Base-by-base conservation (phyloP, 2,888 invertebrate genomes). In the Timema cristinae region DNA sequence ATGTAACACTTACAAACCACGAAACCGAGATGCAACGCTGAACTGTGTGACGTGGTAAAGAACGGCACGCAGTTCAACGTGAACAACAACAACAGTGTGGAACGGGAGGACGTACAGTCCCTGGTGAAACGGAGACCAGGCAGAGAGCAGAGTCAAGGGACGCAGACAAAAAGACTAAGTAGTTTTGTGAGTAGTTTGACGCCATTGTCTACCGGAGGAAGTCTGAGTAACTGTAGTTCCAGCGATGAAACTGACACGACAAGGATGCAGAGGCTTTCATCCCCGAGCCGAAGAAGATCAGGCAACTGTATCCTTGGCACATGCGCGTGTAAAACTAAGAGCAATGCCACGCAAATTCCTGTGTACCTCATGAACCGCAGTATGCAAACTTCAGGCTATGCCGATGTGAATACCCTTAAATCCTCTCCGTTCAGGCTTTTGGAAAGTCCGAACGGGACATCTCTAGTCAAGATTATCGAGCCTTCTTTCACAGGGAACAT, bases 301-400 rank as follows among this genome's bases (percentile, higher is more conserved):
- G 72, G 67, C 51, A 51, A 15, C 61, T 67, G 70, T 49, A 59
- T 56, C 16, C 49, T 16, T 5, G 16, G 67, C 10, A 66, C 48
- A 48, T 32, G 50, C n/a, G 13, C 50, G 59, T 69, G 48, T n/a
- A 59, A 61, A 11, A 67, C 59, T 47, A 68, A 32, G 54, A 76
- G 74, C 68, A 73, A 69, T 59, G 84, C 85, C 49, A 86, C 86
- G 48, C 86, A 86, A 77, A 81, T 86, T 73, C 85, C 86, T 69
- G 80, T 84, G 48, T 83, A 85, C 76, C 86, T 89, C 77, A 85
- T 89, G 77, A 91, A 91, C 78, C 88, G 89, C 79, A 90, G 91
- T 78, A 91, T 92, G 83, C 92, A 92, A 82, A 92, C 92, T 7
- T 90, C 89, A 0, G 86, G 78, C 74, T 83, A 76, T 66, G 68